These are phyloP conservation scores for Hyppa rectilinea DNA, from an alignment of 2,888 invertebrate species.

Conservation along the genomic window DNA sequence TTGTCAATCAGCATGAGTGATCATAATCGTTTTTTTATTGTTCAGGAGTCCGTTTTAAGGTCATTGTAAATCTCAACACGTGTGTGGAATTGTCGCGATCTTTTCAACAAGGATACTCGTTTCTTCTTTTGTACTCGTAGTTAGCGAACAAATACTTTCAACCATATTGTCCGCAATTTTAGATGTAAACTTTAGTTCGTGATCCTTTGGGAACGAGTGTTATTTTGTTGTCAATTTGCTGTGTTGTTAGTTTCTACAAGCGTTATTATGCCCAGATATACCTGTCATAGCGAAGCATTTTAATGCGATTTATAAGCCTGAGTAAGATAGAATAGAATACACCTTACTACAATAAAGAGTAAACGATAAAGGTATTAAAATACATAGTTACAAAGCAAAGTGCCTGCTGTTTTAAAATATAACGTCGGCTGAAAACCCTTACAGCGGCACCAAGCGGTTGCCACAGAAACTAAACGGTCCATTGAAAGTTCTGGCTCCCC, in stretches of 20 bases:
- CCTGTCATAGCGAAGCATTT: neutral
- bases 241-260: neutral
- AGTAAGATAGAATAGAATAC: neutral
- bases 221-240: neutral
- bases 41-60: conserved; percentile 23
- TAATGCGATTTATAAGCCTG: neutral
- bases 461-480: conserved; percentile 36
- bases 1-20: conserved; percentile 41
- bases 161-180: neutral
- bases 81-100: conserved; percentile 18
- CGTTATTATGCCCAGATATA: neutral
- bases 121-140: neutral
- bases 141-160: neutral
- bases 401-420: neutral
- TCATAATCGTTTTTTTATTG: conserved; percentile 40
- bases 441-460: conserved; percentile 63
- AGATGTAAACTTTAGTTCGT: neutral
- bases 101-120: neutral
- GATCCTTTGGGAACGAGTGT: no score
- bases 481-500: conserved; percentile 40
- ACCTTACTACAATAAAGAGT: neutral
- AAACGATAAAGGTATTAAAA: no score
- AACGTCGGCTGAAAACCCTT: neutral
- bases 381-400: neutral
- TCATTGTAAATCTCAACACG: conserved; percentile 33